phyloP scores from a whole-genome alignment of 2,797 vertebrate species.

The Falco rusticolus region DNA sequence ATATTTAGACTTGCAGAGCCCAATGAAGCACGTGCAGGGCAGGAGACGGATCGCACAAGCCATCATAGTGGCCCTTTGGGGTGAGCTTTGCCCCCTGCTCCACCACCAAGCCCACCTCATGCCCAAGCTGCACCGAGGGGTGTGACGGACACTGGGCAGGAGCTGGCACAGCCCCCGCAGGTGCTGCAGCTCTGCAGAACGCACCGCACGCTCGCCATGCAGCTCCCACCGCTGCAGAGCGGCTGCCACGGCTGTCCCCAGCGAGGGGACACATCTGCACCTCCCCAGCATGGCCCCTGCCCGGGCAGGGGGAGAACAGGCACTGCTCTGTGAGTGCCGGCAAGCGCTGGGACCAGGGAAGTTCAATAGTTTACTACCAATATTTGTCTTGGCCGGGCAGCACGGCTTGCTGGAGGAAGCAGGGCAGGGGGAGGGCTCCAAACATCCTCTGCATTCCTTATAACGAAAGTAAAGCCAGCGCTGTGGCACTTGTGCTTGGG shows the following conservation, averaged over 20 bases:
- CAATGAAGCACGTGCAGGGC: accelerated
- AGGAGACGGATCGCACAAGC: neutral
- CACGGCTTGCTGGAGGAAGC: slow-evolving; percentile 31
- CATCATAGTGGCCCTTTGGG: accelerated
- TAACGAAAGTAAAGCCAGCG: neutral
- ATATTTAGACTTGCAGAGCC: neutral
- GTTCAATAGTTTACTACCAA: slow-evolving; percentile 64
- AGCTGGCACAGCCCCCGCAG: neutral
- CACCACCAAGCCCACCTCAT: neutral
- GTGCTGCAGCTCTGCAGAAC: neutral
- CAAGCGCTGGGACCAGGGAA: slow-evolving; percentile 13
- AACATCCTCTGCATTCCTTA: slow-evolving; percentile 60
- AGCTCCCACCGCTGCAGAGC: neutral
- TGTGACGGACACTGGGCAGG: accelerated
- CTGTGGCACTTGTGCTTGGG: neutral
- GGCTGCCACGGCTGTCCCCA: neutral
- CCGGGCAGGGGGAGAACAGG: slow-evolving; percentile 27
- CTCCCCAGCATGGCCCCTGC: neutral
- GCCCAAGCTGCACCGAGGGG: accelerated
- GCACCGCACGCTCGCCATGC: accelerated
- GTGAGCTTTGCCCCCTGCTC: neutral
- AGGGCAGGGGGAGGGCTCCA: slow-evolving; percentile 57
- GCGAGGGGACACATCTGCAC: neutral
- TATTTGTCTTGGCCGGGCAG: slow-evolving; percentile 50
- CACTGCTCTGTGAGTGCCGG: neutral